Base-by-base conservation (phyloP, 2,888 invertebrate genomes). In the Operophtera brumata region DNA sequence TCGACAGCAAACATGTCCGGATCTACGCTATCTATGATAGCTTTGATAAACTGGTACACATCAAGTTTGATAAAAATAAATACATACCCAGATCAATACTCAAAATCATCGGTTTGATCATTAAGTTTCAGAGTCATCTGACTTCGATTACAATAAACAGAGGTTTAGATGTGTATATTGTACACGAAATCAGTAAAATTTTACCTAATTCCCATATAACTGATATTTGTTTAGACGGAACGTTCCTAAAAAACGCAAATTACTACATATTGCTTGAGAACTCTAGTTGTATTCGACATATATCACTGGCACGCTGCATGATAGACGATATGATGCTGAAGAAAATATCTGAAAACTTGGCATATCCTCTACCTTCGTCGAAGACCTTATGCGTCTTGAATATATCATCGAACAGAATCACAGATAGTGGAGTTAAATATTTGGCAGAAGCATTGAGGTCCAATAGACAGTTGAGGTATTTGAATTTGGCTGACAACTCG, bases 401-500 rank as follows among this genome's bases (percentile, higher is more conserved):
- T 59, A 54, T 87, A 28, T 65, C 83, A 1, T 69, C 78, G 0
- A 86, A 87, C 47, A 69, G 43, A 44, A 81, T 87, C 8, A 79
- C 83, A 0, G 78, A 86, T 61, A 9, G 54, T 0, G 86, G 85
- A 0, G 76, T 67, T 0, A 67, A 64, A 25, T 58, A 59, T 53
- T 49, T 86, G 43, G 77, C 73, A 1, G 57, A 75, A 1, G 70
- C 69, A 0, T 47, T 86, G 2, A 66, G 80, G 47, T 55, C 74
- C 0, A 87, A 86, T 47, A 70, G 80, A 52, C 64, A 70, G 3
- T 53, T 87, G 1, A 47, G 54, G 9, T 85, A 84, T 51, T 45
- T 86, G 11, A 86, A 83, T 62, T 51, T 87, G 47, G 65, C 81
- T 2, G 73, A 71, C 37, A 86, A 86, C 25, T 64, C 56, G 42